Conservation (phyloP, 2,113 vertebrate genomes). For the Tor tambroides region DNA sequence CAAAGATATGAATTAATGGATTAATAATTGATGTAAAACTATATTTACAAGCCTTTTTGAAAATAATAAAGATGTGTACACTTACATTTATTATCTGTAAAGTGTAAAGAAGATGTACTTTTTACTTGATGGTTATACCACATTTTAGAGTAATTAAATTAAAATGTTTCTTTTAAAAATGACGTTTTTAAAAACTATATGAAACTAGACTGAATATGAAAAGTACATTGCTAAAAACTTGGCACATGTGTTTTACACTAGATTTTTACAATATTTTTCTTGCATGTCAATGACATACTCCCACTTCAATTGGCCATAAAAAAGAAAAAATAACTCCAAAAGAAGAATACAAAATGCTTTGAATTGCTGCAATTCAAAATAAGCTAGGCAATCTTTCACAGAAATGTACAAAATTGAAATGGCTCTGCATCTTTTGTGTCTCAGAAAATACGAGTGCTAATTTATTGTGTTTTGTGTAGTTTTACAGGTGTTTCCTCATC, state of each 20-base stretch:
- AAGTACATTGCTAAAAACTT: neutral
- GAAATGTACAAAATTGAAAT: neutral
- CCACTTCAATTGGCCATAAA: neutral
- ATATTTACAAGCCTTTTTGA: neutral
- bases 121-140: too few relatives aligned
- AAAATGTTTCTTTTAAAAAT: too few relatives aligned
- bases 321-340: neutral
- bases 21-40: neutral
- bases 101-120: neutral
- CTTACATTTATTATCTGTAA: neutral
- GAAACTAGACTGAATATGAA: too few relatives aligned
- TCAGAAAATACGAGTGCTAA: neutral
- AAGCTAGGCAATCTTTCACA: neutral
- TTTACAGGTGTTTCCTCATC: slow-evolving; percentile 76
- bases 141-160: too few relatives aligned
- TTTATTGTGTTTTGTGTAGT: slow-evolving; percentile 42
- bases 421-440: neutral
- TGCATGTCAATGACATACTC: neutral
- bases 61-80: neutral
- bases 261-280: neutral
- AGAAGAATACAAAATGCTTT: neutral
- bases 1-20: neutral
- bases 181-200: neutral
- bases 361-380: neutral
- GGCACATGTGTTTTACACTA: neutral